phyloP scores from a whole-genome alignment of 2,113 vertebrate genomes.

The Chiloscyllium plagiosum region DNA sequence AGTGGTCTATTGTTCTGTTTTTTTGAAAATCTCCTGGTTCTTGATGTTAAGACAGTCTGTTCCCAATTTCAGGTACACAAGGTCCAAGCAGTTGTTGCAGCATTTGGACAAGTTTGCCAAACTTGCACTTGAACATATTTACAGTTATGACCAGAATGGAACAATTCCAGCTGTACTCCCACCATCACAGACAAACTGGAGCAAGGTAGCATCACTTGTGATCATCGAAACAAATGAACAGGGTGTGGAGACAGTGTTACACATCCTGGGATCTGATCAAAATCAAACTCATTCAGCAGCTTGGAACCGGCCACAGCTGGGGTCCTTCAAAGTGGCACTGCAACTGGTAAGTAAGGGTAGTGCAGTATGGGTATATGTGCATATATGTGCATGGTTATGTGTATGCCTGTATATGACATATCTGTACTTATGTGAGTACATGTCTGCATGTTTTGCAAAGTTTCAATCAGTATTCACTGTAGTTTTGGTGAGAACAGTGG shows the following conservation, averaged over 20 bases:
- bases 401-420: neutral
- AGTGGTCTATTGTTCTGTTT: neutral
- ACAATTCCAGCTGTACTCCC: neutral
- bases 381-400: neutral
- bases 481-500: neutral
- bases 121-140: conserved; percentile 53
- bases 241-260: neutral
- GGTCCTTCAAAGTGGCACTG: conserved; percentile 53
- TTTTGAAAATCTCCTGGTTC: neutral
- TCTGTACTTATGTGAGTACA: neutral
- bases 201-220: conserved; percentile 58
- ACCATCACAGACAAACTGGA: conserved; percentile 18
- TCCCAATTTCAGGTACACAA: conserved; percentile 53
- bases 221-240: conserved; percentile 56
- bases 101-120: conserved; percentile 62
- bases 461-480: neutral
- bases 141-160: conserved; percentile 40
- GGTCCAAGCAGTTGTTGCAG: conserved; percentile 53
- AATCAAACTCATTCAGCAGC: neutral
- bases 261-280: neutral
- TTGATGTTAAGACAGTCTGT: neutral
- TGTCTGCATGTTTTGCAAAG: neutral
- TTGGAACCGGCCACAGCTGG: too few relatives aligned
- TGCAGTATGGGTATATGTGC: neutral
- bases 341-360: conserved; percentile 55